These are phyloP conservation scores for Drosophila imparisetae DNA, from an alignment of 2,888 invertebrate species.

Conservation along the genomic window DNA sequence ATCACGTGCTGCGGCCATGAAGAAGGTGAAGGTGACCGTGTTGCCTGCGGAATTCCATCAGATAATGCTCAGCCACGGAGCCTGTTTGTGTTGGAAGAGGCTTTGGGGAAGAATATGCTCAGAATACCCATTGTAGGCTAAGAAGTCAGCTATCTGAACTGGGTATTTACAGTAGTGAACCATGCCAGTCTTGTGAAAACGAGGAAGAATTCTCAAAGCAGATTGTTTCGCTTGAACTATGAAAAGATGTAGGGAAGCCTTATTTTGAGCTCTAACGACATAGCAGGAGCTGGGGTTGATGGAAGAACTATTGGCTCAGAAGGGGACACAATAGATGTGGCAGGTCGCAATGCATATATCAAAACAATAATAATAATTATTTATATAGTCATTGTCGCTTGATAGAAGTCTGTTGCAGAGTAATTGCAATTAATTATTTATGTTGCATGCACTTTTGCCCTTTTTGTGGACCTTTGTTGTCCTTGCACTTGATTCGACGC, in stretches of 20 bases:
- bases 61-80: background rate
- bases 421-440: conserved; percentile 16
- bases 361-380: background rate
- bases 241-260: no score
- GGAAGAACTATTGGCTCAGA: background rate
- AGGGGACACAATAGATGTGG: background rate
- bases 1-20: background rate
- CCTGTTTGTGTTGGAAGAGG: background rate
- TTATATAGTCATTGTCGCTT: background rate
- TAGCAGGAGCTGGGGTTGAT: background rate
- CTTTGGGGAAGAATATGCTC: no score
- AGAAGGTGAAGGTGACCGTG: background rate
- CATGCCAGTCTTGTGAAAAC: no score
- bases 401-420: background rate
- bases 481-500: conserved; percentile 40
- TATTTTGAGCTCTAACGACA: no score
- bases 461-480: conserved; percentile 34
- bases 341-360: background rate
- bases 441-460: conserved; percentile 15
- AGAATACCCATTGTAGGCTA: no score
- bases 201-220: no score
- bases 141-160: no score
- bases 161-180: no score
- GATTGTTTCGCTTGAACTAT: no score
- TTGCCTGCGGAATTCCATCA: background rate